These are phyloP conservation scores for Stichodactyla helianthus DNA, from an alignment of 64 coral and sea anemone species.

Conservation along the genomic window DNA sequence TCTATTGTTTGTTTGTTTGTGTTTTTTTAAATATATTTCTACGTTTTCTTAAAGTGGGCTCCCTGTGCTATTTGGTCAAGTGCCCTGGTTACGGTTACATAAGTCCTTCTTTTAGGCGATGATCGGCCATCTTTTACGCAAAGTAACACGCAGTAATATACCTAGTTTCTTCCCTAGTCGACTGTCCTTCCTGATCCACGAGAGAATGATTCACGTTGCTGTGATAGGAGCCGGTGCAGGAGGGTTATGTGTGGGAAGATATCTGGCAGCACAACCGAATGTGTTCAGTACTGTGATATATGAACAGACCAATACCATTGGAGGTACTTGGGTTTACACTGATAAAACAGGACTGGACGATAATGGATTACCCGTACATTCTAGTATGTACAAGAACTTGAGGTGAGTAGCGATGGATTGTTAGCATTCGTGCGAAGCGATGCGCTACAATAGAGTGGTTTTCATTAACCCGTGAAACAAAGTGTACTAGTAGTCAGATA, in stretches of 20 bases:
- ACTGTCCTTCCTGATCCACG: background rate
- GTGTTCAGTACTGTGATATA: conserved; percentile 37
- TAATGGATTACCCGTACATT: conserved; percentile 37
- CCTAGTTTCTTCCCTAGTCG: background rate
- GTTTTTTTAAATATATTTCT: background rate
- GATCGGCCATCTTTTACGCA: background rate
- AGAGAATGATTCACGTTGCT: conserved; percentile 46
- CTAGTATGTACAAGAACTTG: conserved; percentile 67
- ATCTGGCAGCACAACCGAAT: conserved; percentile 33
- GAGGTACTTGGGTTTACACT: conserved; percentile 66
- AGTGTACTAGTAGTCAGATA: too few species aligned
- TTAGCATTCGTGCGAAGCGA: too few species aligned
- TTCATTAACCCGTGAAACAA: too few species aligned
- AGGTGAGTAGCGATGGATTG: conserved; percentile 15
- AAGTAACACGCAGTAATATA: background rate
- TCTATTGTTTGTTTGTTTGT: too few species aligned
- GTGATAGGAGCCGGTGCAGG: conserved; percentile 65
- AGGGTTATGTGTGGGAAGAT: conserved; percentile 43
- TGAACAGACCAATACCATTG: conserved; percentile 41
- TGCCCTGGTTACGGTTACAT: too few species aligned
- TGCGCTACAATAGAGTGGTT: too few species aligned
- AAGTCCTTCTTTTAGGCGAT: background rate
- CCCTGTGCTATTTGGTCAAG: background rate
- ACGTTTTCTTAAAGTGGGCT: background rate
- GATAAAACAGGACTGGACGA: conserved; percentile 31